Evolutionary conservation across 2,797 vertebrate species (phyloP).

Genomic region (Microchirus variegatus): DNA sequence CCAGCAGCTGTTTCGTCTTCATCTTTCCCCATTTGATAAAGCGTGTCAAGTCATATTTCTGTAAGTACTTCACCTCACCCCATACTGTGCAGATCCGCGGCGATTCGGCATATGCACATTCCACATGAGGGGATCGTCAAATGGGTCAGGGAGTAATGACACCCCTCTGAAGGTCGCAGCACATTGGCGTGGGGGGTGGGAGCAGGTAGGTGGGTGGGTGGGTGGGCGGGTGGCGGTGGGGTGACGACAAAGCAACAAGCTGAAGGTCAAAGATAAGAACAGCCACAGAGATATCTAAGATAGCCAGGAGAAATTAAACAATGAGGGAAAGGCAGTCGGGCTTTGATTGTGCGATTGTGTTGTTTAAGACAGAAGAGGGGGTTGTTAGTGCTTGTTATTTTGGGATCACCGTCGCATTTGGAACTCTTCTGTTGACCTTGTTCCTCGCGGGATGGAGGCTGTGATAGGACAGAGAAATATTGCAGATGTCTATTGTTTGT

Average conservation of each 20-base stretch:
- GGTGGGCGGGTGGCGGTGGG: slow-evolving; percentile 66
- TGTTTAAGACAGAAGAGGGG: slow-evolving; percentile 73
- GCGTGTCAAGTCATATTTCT: slow-evolving; percentile 99
- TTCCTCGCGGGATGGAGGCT: slow-evolving; percentile 73
- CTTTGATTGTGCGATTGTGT: slow-evolving; percentile 87
- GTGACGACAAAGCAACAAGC: slow-evolving; percentile 87
- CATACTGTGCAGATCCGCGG: slow-evolving; percentile 84
- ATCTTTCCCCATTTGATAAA: slow-evolving; percentile 99
- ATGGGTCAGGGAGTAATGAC: slow-evolving; percentile 98
- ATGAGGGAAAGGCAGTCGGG: slow-evolving; percentile 81
- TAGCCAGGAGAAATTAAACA: slow-evolving; percentile 90
- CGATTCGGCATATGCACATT: slow-evolving; percentile 96
- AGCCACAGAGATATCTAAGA: slow-evolving; percentile 86
- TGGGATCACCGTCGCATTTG: slow-evolving; percentile 77
- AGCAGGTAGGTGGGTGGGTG: slow-evolving; percentile 66
- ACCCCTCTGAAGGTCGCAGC: slow-evolving; percentile 95
- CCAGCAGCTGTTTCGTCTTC: slow-evolving; percentile 99
- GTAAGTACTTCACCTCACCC: slow-evolving; percentile 99
- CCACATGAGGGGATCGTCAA: slow-evolving; percentile 92
- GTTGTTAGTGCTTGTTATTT: slow-evolving; percentile 83
- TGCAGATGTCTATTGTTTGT: slow-evolving; percentile 82
- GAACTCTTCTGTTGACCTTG: slow-evolving; percentile 80
- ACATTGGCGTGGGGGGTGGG: slow-evolving; percentile 79
- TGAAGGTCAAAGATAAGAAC: slow-evolving; percentile 98
- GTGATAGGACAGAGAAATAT: slow-evolving; percentile 74